Base-by-base conservation (phyloP, 2,797 vertebrate species). In the Hylomyscus alleni region DNA sequence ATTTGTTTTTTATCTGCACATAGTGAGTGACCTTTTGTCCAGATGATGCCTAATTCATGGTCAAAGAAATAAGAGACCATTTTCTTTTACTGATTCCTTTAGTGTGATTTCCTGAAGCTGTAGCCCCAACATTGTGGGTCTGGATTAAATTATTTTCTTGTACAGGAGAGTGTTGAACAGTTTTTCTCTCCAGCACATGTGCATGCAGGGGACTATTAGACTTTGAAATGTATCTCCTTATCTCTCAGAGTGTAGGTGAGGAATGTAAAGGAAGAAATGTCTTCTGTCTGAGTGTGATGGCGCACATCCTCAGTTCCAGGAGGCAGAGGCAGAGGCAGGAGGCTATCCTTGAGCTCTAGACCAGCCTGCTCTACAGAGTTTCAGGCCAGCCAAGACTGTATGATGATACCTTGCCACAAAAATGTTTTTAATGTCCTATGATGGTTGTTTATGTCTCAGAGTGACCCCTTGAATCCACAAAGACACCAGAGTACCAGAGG, bases 61-160 rank as follows among this genome's bases (percentile, higher is more conserved):
- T 96, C 84, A 73, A 44, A 73, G 77, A 58, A 86, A 75, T n/a
- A n/a, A 29, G 76, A 22, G 40, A 29, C 19, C 56, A 15, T 50
- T 86, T 75, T 56, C 82, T 77, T 94, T 77, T 67, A n/a, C 67
- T 78, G 20, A 77, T 78, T 80, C 13, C 72, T 78, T 91, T 89
- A 58, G 52, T 81, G 82, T 93, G 31, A 56, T 14, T 60, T 90
- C 31, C 69, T 80, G 26, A 90, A 93, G 81, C 60, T 86, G 5
- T 73, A 58, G 60, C 73, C 73, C 34, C 22, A 31, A 1, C 52
- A 40, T 14, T 11, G 4, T 50, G 58, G 47, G 10, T 92, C 37
- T 67, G 80, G 72, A n/a, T 90, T 89, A 11, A 77, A 67, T 84
- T 72, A 12, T 96, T 90, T 93, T 83, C 62, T 92, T 40, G 13